Evolutionary conservation across 2,888 invertebrate species (phyloP), one percentile per base, ranked within the genome.

Genomic region (Oligia latruncula): DNA sequence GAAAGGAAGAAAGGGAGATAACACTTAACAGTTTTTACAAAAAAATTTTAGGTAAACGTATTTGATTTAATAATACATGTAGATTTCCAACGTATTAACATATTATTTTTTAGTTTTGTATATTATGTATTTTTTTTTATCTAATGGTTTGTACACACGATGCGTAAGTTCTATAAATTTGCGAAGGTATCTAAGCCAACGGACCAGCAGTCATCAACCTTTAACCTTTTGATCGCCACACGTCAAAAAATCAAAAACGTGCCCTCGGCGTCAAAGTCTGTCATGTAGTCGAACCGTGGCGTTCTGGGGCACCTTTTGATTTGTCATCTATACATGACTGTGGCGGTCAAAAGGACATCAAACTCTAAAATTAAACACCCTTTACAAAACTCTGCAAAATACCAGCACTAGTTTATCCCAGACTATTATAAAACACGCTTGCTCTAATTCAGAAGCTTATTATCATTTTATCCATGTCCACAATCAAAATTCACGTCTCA

Each of bases 401-500:
- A 64, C 65, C 71, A 40, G 17, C 65, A 72, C 46, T 20, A 29
- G 62, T 67, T 65, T 58, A 71, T 35, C 49, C 35, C 66, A 70
- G 72, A 68, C 65, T 73, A 79, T 84, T 80, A 83, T 81, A 58
- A 81, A 87, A 73, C 20, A 60, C 66, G 79, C n/a, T 73, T 77
- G 87, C 77, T 82, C 89, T 89, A 88, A 88, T 82, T 87, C 80
- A 83, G 80, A 80, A 67, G 83, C 80, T 81, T 84, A 88, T 87
- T 87, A 89, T 86, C 85, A 90, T 88, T 89, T 90, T 88, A 88
- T 88, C 84, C 86, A 74, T 84, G 90, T 85, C 84, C 84, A 86
- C 87, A 90, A 90, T 90, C 91, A 90, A 88, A 90, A 90, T 91
- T 91, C 89, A 89, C 90, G 90, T 87, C 83, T 87, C 87, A 87